Base-by-base conservation (phyloP, 1,140 invertebrate genomes). In the Psix sp. region DNA sequence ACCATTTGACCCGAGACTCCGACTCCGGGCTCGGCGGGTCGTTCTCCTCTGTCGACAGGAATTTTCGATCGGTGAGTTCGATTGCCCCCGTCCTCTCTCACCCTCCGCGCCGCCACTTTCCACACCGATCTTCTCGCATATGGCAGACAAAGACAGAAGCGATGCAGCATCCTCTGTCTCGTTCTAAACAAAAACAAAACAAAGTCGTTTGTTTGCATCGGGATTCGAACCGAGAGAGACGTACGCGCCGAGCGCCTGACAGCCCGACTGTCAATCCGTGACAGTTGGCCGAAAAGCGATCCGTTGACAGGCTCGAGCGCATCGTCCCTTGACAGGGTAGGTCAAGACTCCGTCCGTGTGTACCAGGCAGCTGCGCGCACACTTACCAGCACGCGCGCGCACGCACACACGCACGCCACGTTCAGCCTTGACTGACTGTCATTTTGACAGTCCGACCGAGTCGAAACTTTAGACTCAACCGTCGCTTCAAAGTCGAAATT, bases 1-100 rank as follows among this genome's bases (percentile, higher is more conserved):
- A 84, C 81, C 68, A 86, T 85, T 86, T 86, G 85, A 86, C 84
- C 83, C 60, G 77, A 57, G 77, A 74, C 72, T 76, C 70, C 76
- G 82, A 83, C 84, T 85, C 83, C 83, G 74, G 66, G 79, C 80
- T 85, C 80, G 82, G 81, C 80, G 75, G 77, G 84, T 82, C 72
- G 21, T 39, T 63, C 78, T 83, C 63, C 73, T 77, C 67, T 72
- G 46, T 80, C 70, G 75, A 56, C 73, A 77, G 72, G 78, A 74
- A 80, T 70, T 80, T 77, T 73, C 49, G 38, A 81, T 81, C 77
- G 82, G 84, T 84, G 62, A 86, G 81, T 82, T 38, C 14, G 17
- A 16, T 35, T 39, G 31, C 36, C 46, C 38, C 60, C 13, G n/a
- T 10, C 36, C 36, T n/a, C 9, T 17, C 17, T 43, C 13, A 14